These are phyloP conservation scores for Plebejus anna DNA, from an alignment of 2,888 invertebrate species.

Conservation along the genomic window DNA sequence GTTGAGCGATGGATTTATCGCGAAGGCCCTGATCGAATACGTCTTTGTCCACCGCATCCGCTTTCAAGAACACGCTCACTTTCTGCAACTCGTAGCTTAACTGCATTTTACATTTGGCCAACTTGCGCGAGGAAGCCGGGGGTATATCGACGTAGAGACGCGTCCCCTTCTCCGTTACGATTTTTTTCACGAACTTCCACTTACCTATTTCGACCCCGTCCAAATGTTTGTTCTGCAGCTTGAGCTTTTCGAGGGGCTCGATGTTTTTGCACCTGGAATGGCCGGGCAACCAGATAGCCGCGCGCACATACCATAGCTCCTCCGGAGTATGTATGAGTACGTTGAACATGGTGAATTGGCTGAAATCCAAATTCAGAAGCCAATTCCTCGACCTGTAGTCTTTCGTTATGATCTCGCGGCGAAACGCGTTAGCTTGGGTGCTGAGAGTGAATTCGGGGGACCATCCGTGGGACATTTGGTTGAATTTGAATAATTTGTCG, in stretches of 20 bases:
- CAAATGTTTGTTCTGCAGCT: constrained; percentile 58
- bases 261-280: constrained; percentile 56
- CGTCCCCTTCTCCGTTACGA: constrained; percentile 59
- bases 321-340: constrained; percentile 64
- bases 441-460: constrained; percentile 59
- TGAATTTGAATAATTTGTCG: constrained; percentile 50
- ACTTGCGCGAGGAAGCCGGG: constrained; percentile 59
- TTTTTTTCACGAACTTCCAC: constrained; percentile 69
- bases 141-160: constrained; percentile 70
- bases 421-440: constrained; percentile 54
- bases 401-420: constrained; percentile 58
- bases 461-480: constrained; percentile 51
- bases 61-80: constrained; percentile 63
- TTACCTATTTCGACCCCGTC: constrained; percentile 56
- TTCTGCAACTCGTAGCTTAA: constrained; percentile 69
- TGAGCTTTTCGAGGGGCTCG: constrained; percentile 60
- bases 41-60: constrained; percentile 64
- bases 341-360: constrained; percentile 51
- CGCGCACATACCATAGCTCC: constrained; percentile 68
- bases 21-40: constrained; percentile 61
- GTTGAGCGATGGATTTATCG: constrained; percentile 45
- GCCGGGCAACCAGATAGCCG: constrained; percentile 68
- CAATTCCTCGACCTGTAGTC: constrained; percentile 58
- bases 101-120: constrained; percentile 59
- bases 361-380: constrained; percentile 60